A percentile compares a stretch with the other conserved stretches of the same genome.
Conservation (phyloP, 2,113 vertebrate genomes). For the Paracanthobrama guichenoti region DNA sequence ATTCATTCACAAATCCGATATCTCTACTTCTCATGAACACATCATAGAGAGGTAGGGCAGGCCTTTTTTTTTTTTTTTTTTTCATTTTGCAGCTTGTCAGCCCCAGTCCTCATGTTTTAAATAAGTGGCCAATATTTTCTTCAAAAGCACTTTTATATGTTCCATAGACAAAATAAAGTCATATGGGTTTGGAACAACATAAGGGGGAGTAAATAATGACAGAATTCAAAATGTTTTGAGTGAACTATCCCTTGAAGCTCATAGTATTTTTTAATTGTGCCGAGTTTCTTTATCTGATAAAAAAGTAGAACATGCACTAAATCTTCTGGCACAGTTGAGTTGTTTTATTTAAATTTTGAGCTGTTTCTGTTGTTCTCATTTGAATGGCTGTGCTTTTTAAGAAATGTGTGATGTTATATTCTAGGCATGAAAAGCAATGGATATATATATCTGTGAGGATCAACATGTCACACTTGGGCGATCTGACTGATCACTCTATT, state of each 20-base stretch:
- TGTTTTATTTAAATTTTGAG: not conserved
- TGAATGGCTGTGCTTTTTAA: not conserved
- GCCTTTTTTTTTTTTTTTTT: not conserved
- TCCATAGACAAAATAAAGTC: not conserved
- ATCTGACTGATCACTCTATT: conserved; percentile 71
- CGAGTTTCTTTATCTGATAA: not conserved
- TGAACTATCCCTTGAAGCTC: not conserved
- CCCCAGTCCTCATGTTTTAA: not conserved
- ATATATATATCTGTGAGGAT: conserved; percentile 14
- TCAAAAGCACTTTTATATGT: not conserved
- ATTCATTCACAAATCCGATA: not conserved
- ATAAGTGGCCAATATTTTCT: not conserved
- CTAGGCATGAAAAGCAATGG: not conserved
- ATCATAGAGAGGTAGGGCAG: too few species aligned
- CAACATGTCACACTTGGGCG: conserved; percentile 25
- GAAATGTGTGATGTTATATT: conserved; percentile 7
- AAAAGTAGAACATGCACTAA: not conserved
- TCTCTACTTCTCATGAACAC: not conserved
- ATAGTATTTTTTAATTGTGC: conserved; percentile 2
- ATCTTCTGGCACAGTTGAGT: not conserved
- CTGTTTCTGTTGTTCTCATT: not conserved
- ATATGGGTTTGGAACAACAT: too few species aligned
- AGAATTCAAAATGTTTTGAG: not conserved
- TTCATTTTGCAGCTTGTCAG: not conserved
- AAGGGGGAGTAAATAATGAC: not conserved